phyloP scores from a whole-genome alignment of 2,113 vertebrate genomes.

The Mohoua ochrocephala region DNA sequence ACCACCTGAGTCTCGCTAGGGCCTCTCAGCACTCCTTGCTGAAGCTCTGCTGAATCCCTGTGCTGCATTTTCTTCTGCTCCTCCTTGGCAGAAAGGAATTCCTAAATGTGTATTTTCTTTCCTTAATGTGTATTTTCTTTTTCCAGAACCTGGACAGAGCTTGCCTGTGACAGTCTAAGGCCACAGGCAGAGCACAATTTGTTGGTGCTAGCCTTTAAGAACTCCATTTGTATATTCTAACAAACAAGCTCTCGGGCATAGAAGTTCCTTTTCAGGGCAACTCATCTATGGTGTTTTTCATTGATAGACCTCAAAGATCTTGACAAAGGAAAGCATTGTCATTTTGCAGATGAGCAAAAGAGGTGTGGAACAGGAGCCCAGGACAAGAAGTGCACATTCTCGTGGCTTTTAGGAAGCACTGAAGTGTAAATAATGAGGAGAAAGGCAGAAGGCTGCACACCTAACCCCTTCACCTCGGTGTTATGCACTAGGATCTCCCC shows the following conservation, averaged over 20 bases:
- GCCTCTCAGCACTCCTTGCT: background rate
- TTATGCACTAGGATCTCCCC: conserved; percentile 36
- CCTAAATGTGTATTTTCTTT: background rate
- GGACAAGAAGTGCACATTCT: background rate
- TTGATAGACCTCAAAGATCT: background rate
- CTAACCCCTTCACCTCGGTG: background rate
- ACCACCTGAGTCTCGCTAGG: background rate
- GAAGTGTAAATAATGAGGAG: conserved; percentile 27
- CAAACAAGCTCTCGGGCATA: background rate
- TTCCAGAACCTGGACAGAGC: background rate
- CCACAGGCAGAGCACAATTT: background rate
- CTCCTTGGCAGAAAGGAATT: background rate
- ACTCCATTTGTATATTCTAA: background rate
- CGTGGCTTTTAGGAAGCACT: background rate
- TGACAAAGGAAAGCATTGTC: background rate
- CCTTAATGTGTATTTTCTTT: background rate
- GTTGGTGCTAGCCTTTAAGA: background rate
- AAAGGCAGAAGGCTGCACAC: conserved; percentile 1
- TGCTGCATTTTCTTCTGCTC: accelerated
- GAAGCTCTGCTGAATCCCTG: background rate
- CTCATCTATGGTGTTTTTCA: background rate
- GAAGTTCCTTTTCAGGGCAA: background rate
- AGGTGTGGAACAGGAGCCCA: background rate
- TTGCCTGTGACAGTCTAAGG: background rate
- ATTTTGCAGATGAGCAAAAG: background rate